Evolutionary conservation across 2,113 vertebrate genomes (phyloP), one percentile per base, ranked within the genome.

Genomic region (Deroptyus accipitrinus): DNA sequence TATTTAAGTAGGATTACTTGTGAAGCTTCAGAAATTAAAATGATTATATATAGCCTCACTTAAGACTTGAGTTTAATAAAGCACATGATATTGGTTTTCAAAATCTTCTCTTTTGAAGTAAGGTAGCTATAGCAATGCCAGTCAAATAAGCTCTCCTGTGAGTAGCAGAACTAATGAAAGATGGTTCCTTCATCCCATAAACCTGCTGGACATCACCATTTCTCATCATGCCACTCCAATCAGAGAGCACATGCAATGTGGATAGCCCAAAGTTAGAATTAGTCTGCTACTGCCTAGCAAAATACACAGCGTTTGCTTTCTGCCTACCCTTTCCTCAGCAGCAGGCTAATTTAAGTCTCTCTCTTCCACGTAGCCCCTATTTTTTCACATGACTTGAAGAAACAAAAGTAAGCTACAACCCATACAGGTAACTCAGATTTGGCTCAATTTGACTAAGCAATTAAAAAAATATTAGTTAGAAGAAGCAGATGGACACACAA

Each of bases 1-100:
- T 95, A 96, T 94, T 96, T 97, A 95, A 94, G 90, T 55, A 85
- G 93, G 90, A 96, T 95, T 96, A 96, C 72, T 51, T 88, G 83
- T 88, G 87, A 95, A 96, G 80, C 68, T 72, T 90, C 84, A 95
- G 72, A 96, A 96, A 96, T 95, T 96, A 96, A 95, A 95, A 83
- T 90, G 1, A 95, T 95, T 95, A 96, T 93, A 91, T 86, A 95
- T 80, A 96, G 87, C 82, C 67, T 91, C 85, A 70, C 20, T 90
- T 94, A 94, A 88, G 90, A 86, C 82, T 79, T 86, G 49, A 96
- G 64, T 94, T 96, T 96, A 97, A 94, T 96, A 96, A 95, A 88
- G 84, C 52, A 70, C 62, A 84, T 62, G 59, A 91, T 95, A 95
- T 77, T 93, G 67, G 78, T 90, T 95, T 95, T 89, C 62, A 86